These are phyloP conservation scores for Epinotia brunnichana DNA, from an alignment of 2,888 invertebrate genomes.

Conservation along the genomic window DNA sequence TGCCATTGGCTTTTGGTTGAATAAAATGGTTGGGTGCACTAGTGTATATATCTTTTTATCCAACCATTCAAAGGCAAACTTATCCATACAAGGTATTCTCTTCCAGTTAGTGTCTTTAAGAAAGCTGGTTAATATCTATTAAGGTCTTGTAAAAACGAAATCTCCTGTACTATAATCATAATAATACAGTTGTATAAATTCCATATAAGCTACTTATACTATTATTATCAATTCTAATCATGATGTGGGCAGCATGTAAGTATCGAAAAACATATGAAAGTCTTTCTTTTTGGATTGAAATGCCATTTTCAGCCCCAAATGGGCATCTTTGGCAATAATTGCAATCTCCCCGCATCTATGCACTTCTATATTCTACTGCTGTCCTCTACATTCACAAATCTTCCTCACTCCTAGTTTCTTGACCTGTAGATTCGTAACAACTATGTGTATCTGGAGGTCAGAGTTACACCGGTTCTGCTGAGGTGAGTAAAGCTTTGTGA, in stretches of 20 bases:
- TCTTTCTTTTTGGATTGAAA: not conserved
- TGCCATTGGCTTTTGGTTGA: too few species aligned
- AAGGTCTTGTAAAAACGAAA: not conserved
- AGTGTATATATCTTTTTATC: too few species aligned
- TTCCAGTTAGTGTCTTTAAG: too few species aligned
- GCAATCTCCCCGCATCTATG: conserved; percentile 12
- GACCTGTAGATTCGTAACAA: not conserved
- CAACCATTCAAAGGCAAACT: too few species aligned
- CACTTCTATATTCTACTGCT: conserved; percentile 43
- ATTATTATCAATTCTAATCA: not conserved
- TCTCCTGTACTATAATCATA: not conserved
- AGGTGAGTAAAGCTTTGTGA: not conserved
- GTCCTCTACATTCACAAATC: not conserved
- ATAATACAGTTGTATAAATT: not conserved
- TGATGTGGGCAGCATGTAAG: not conserved
- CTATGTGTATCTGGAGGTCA: not conserved
- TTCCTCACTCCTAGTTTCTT: not conserved
- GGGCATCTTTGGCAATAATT: conserved; percentile 26
- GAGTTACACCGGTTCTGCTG: not conserved
- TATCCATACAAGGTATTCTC: too few species aligned
- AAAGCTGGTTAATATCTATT: too few species aligned
- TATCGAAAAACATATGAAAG: not conserved
- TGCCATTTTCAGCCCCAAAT: conserved; percentile 7
- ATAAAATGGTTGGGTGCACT: too few species aligned
- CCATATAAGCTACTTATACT: not conserved